These are phyloP conservation scores for Willisornis vidua DNA, from an alignment of 2,113 vertebrate species.

Conservation along the genomic window DNA sequence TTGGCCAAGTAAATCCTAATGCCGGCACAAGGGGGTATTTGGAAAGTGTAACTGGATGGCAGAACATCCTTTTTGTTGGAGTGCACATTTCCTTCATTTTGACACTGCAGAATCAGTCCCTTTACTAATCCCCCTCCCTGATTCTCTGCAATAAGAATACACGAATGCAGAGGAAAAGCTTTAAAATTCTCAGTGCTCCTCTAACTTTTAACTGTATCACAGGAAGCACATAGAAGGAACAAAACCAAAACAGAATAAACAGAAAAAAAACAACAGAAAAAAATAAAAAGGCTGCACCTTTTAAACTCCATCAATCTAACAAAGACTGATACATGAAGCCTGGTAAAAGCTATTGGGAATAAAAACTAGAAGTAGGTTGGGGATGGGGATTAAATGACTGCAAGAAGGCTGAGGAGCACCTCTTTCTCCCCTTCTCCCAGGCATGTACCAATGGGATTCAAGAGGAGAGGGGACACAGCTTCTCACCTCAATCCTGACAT, in stretches of 20 bases:
- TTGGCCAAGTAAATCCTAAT: slow-evolving; percentile 19
- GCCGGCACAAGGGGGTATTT: not conserved
- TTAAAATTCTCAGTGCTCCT: not conserved
- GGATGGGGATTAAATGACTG: not conserved
- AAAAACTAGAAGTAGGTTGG: not conserved
- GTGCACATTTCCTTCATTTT: not conserved
- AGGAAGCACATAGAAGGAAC: not conserved
- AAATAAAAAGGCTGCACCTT: not conserved
- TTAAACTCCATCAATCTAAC: not conserved
- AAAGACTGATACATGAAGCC: not conserved
- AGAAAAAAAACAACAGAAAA: not conserved
- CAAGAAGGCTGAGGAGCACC: not conserved
- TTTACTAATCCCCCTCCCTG: not conserved
- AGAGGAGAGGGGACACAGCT: not conserved
- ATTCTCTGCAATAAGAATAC: not conserved
- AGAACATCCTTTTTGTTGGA: not conserved
- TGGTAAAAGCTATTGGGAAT: not conserved
- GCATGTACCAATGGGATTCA: not conserved
- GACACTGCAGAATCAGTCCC: not conserved
- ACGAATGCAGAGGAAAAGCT: not conserved
- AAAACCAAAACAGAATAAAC: not conserved
- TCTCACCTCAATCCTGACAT: not conserved
- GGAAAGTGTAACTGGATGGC: not conserved
- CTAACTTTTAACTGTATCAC: not conserved
- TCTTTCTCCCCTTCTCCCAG: not conserved